These are phyloP conservation scores for Agonopterix alstromeriana DNA, from an alignment of 2,888 invertebrate genomes.

Conservation along the genomic window DNA sequence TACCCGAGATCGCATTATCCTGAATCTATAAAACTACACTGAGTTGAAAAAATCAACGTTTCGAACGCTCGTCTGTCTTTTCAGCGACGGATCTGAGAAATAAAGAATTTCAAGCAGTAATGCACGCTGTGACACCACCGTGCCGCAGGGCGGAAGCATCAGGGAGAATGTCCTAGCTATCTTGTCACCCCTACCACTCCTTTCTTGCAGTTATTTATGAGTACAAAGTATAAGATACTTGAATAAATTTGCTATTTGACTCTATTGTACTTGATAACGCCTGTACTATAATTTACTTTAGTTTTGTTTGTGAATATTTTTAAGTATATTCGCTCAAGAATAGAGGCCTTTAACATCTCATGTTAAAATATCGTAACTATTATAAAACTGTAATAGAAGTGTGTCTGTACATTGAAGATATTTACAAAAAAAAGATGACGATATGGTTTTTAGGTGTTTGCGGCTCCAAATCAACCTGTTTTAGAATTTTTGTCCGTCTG, in stretches of 20 bases:
- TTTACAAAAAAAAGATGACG: no score
- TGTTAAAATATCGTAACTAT: no score
- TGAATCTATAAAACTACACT: no score
- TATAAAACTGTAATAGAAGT: no score
- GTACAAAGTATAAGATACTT: constrained; percentile 33
- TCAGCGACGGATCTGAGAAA: constrained; percentile 34
- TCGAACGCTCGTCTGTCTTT: constrained; percentile 24
- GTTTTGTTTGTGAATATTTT: background rate
- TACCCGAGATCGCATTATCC: no score
- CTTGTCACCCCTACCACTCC: constrained; percentile 57
- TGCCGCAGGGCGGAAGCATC: constrained; percentile 46
- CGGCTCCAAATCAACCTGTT: no score
- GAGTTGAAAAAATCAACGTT: constrained; percentile 14
- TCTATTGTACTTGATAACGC: constrained; percentile 17
- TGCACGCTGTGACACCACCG: constrained; percentile 26
- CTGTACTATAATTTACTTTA: background rate
- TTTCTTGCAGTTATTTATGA: constrained; percentile 55
- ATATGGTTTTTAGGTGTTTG: no score
- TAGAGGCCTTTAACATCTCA: no score
- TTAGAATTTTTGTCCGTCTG: no score
- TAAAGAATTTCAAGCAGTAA: constrained; percentile 50
- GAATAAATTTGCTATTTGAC: constrained; percentile 41
- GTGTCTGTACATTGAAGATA: no score
- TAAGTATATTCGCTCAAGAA: background rate
- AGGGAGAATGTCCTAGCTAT: constrained; percentile 51